phyloP scores from a whole-genome alignment of 2,888 invertebrate species.

The Phalera bucephala region DNA sequence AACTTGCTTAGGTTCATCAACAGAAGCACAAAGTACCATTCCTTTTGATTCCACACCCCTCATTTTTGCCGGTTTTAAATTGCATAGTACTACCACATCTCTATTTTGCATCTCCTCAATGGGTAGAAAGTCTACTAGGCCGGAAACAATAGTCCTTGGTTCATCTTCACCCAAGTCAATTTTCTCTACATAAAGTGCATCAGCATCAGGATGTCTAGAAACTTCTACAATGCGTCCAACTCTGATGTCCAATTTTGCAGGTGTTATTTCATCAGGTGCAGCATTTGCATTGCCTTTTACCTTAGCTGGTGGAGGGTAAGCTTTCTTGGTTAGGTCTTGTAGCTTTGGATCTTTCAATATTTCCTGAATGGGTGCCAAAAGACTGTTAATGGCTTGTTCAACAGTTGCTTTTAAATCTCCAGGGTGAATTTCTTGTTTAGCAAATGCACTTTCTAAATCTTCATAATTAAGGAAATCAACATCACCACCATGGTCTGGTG shows the following conservation, averaged over 20 bases:
- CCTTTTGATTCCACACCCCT: constrained; percentile 95
- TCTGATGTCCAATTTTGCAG: constrained; percentile 92
- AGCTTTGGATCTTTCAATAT: constrained; percentile 91
- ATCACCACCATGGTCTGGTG: constrained; percentile 91
- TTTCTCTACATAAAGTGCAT: constrained; percentile 95
- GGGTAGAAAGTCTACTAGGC: constrained; percentile 95
- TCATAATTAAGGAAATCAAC: constrained; percentile 87
- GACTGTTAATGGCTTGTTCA: constrained; percentile 91
- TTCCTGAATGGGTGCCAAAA: constrained; percentile 94
- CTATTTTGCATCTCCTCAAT: constrained; percentile 95
- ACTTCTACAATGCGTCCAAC: constrained; percentile 94
- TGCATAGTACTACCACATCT: constrained; percentile 96
- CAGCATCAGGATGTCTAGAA: constrained; percentile 94
- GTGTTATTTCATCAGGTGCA: constrained; percentile 84
- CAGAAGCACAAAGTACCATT: constrained; percentile 96
- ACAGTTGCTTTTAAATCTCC: constrained; percentile 95
- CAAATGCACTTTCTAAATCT: constrained; percentile 92
- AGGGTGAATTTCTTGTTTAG: constrained; percentile 93
- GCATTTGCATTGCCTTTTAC: constrained; percentile 64
- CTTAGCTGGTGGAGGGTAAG: constrained; percentile 92
- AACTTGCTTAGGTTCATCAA: constrained; percentile 90
- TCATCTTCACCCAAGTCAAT: constrained; percentile 93
- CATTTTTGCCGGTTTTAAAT: constrained; percentile 98
- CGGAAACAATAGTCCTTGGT: constrained; percentile 90
- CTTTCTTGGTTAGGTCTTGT: constrained; percentile 89